Evolutionary conservation across 2,888 invertebrate species (phyloP).

Genomic region (Oasisia sp.): DNA sequence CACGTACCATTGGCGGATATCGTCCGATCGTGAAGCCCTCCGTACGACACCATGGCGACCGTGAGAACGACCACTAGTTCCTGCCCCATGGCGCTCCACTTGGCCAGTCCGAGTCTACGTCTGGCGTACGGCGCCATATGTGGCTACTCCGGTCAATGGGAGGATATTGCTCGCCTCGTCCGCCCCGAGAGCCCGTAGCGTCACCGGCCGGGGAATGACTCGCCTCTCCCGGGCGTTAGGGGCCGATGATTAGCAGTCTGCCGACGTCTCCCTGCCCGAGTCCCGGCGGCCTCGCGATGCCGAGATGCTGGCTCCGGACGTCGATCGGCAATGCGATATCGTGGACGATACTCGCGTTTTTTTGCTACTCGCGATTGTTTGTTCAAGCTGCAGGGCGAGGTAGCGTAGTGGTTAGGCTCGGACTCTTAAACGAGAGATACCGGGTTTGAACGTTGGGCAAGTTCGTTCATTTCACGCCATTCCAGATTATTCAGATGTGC

Average conservation of each 20-base stretch:
- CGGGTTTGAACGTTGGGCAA: too few species aligned
- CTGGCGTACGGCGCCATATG: neutral
- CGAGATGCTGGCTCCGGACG: neutral
- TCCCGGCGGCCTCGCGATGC: neutral
- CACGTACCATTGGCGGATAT: neutral
- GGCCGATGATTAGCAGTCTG: conserved; percentile 11
- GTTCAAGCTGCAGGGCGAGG: neutral
- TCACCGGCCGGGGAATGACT: neutral
- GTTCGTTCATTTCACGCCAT: too few species aligned
- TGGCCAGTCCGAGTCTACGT: neutral
- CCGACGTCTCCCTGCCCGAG: neutral
- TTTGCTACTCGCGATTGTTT: neutral
- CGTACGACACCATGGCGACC: neutral
- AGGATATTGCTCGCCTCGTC: neutral
- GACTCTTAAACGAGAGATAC: too few species aligned
- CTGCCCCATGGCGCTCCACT: neutral
- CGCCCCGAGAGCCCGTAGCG: neutral
- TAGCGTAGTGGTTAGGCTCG: too few species aligned
- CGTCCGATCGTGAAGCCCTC: neutral
- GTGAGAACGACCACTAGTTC: neutral
- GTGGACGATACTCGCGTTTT: neutral
- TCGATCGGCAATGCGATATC: neutral
- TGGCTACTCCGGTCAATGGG: neutral
- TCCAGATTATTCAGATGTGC: too few species aligned
- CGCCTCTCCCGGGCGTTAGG: neutral